Evolutionary conservation across 2,797 vertebrate species (phyloP), one percentile per base, ranked within the genome.

Genomic region (Vultur gryphus): DNA sequence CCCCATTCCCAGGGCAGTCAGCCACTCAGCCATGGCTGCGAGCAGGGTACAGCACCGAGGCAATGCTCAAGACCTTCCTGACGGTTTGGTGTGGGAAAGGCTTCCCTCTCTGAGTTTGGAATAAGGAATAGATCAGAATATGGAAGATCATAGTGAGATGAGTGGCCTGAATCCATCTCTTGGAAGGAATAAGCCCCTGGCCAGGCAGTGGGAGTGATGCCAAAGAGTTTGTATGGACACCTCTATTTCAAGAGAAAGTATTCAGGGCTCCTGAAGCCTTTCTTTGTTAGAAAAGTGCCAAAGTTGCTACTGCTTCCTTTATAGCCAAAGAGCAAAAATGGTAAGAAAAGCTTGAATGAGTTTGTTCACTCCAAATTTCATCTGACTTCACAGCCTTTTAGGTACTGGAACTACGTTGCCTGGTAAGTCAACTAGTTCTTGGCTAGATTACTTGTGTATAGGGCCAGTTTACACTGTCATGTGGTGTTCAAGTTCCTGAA

Each of bases 381-480:
- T 28, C 35, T 41, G 37, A 73, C 11, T 84, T 92, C 21, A 51
- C 10, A 65, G 35, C 13, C 29, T 28, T 41, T 59, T 65, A 49
- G 21, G 9, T 33, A 59, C 18, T 31, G 26, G 43, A 75, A 54
- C 58, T 84, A 4, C 0, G 0, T 44, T 82, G 15, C 25, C 46
- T 55, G 7, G 13, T 67, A 88, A 84, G 7, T 37, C 25, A 85
- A 16, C 29, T 29, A 25, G 13, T 80, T 85, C 46, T 69, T 81
- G 19, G 33, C 41, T 73, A 39, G 39, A 59, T 73, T 77, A 33
- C 13, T 16, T 55, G 19, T 35, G 14, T 41, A 23, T 16, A 55
- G 52, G 23, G 35, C 15, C 19, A 84, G 11, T 92, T 87, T 79
- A 59, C 33, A 35, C 4, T 46, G 51, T n/a, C 33, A 57, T 21